Evolutionary conservation across 2,797 vertebrate genomes (phyloP).

Genomic region (Streptopelia turtur): DNA sequence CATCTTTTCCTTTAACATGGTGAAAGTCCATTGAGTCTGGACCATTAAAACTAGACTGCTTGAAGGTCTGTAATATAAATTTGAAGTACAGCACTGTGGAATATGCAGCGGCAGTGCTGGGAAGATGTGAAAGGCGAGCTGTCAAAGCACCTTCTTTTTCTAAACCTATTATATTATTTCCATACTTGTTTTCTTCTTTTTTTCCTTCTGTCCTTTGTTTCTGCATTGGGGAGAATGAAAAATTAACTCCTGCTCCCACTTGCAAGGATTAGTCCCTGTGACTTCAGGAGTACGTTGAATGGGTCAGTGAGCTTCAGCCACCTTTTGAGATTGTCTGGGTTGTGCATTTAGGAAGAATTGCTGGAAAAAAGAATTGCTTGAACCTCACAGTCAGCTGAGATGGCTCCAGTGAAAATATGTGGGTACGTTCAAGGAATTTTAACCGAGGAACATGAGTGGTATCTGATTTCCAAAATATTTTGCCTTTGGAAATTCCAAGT

Average conservation of each 20-base stretch:
- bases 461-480: neutral
- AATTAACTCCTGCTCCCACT: constrained; percentile 72
- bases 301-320: constrained; percentile 78
- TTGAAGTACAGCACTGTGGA: neutral
- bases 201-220: constrained; percentile 33
- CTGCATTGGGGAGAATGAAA: constrained; percentile 60
- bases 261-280: constrained; percentile 66
- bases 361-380: neutral
- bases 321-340: constrained; percentile 75
- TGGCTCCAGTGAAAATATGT: neutral
- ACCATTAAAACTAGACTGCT: neutral
- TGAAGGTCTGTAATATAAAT: neutral
- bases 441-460: neutral
- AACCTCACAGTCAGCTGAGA: constrained; percentile 53
- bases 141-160: neutral
- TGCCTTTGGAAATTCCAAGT: neutral
- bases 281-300: constrained; percentile 71
- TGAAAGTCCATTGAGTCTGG: neutral
- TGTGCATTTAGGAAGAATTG: constrained; percentile 67
- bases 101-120: neutral
- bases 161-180: constrained; percentile 19
- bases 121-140: neutral
- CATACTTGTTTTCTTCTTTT: neutral
- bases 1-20: neutral
- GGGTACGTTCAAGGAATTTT: neutral